Base-by-base conservation (phyloP, 2,113 vertebrate genomes). In the Callochromis pleurospilus region DNA sequence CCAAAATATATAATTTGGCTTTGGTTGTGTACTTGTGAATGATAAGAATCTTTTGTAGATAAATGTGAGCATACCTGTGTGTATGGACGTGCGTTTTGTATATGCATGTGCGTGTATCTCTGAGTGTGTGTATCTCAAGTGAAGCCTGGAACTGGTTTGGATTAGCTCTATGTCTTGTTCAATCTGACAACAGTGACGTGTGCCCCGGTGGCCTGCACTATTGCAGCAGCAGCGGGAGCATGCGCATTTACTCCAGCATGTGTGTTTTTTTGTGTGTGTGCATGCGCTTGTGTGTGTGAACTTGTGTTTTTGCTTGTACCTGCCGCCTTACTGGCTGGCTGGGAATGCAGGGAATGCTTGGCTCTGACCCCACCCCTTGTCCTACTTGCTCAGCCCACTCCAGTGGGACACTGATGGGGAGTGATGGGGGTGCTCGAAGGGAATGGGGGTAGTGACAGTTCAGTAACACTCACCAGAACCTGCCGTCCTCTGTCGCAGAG, bases 401-500 rank as follows among this genome's bases (percentile, higher is more conserved):
- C 47, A 89, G 7, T 80, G 54, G 88, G 93, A 86, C 85, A 94
- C 85, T 95, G 90, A 82, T 86, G 93, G 95, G 85, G 93, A 92
- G 83, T 89, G 84, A 90, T 90, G 84, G 90, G 84, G 87, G 87
- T 21, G 40, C 36, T 83, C 12, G 9, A 12, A 84, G 54, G 79
- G 51, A 38, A 14, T 81, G 45, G 85, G 85, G 73, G 81, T 82
- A 88, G 96, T 98, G 98, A 98, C 97, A 98, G 97, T 96, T 94
- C 47, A 90, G 88, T 98, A 97, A 99, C 98, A 98, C 97, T 98
- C 96, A 97, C 97, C 98, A 99, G 98, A 99, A 95, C 97, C 54
- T 21, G 84, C 55, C 91, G 95, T 96, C 97, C 96, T 90, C 93
- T 95, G 84, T 94, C 95, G 92, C 92, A 95, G 97, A 98, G 97